A percentile compares a stretch with the other conserved stretches of the same genome.
Conservation (phyloP, 2,113 vertebrate genomes). For the Leucopsar rothschildi region DNA sequence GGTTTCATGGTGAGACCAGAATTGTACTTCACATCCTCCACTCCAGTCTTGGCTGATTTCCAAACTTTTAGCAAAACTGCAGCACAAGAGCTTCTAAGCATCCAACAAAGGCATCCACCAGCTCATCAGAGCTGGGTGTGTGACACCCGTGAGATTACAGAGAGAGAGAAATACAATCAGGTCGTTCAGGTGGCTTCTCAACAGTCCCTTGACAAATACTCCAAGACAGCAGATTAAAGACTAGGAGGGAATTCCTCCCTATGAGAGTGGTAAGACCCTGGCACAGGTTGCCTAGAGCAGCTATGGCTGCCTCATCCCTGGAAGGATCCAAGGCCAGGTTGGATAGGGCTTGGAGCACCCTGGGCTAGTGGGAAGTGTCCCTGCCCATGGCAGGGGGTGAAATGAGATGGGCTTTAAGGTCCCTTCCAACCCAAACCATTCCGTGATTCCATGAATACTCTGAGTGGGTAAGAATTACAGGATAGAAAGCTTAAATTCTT, state of each 20-base stretch:
- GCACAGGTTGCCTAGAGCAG: background rate
- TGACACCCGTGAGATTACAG: accelerated
- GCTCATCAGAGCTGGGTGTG: background rate
- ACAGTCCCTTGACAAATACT: background rate
- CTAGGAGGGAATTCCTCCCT: background rate
- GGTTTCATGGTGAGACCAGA: background rate
- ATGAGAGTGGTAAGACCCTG: background rate
- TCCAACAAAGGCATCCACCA: background rate
- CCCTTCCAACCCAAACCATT: background rate
- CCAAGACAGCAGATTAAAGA: background rate
- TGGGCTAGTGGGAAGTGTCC: background rate
- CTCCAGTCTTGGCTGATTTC: background rate
- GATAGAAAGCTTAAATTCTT: background rate
- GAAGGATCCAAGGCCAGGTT: background rate
- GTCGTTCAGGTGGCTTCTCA: background rate
- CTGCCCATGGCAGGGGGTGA: background rate
- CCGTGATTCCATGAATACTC: background rate
- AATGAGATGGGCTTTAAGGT: background rate
- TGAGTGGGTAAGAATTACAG: background rate
- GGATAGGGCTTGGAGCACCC: accelerated
- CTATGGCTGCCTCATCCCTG: background rate
- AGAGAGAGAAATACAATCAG: background rate
- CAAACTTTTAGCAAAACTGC: background rate
- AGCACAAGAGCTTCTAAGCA: background rate
- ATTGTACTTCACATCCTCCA: background rate